Percentiles rank a stretch among this genome's conserved stretches.
phyloP scores from a whole-genome alignment of 2,797 vertebrate species.

The Anguilla pacifica region DNA sequence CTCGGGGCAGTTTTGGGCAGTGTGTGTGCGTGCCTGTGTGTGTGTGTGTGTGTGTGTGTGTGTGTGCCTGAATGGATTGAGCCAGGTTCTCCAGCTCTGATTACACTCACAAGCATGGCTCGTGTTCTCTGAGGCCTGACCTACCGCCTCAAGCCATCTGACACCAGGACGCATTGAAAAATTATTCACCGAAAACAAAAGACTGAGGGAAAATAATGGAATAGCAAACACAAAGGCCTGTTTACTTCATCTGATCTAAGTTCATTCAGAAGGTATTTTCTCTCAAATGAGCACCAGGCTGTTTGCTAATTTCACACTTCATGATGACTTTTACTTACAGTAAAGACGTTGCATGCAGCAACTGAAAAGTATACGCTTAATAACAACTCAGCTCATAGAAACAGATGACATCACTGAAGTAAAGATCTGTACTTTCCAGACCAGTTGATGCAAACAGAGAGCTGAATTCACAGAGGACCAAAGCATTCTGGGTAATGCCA shows the following conservation, averaged over 20 bases:
- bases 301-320: neutral
- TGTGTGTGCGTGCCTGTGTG: neutral
- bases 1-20: neutral
- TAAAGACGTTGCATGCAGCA: neutral
- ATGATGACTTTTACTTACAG: neutral
- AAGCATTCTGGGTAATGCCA: conserved; percentile 51
- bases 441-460: neutral
- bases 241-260: neutral
- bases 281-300: neutral
- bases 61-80: neutral
- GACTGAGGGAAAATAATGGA: neutral
- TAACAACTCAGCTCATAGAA: neutral
- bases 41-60: too few species aligned
- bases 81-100: neutral
- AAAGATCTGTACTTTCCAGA: neutral
- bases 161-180: neutral
- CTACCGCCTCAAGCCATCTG: neutral
- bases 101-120: neutral
- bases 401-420: neutral
- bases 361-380: neutral
- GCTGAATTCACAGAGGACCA: neutral
- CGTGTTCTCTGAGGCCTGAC: neutral
- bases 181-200: neutral
- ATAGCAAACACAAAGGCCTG: neutral
- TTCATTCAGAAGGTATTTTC: neutral